phyloP scores from a whole-genome alignment of 2,113 vertebrate species.

The Pygoscelis antarcticus region DNA sequence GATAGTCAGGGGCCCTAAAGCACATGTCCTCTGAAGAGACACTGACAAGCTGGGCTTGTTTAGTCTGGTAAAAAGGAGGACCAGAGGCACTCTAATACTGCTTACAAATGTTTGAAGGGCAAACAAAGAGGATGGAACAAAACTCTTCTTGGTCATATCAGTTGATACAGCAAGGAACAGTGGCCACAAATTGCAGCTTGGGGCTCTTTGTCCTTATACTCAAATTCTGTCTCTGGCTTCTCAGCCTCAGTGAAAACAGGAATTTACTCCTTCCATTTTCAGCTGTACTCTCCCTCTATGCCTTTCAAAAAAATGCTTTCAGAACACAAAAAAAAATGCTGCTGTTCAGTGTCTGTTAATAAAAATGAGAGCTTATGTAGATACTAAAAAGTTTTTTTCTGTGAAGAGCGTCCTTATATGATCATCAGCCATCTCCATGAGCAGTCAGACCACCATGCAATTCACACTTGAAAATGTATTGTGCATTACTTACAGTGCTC shows the following conservation, averaged over 20 bases:
- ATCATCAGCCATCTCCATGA: neutral
- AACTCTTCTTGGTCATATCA: neutral
- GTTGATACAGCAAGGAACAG: neutral
- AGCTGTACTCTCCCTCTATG: neutral
- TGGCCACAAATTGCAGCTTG: neutral
- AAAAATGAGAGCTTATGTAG: neutral
- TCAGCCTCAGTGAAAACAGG: neutral
- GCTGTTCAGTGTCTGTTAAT: neutral
- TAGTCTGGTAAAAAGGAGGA: neutral
- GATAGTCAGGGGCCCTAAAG: neutral
- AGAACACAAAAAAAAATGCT: neutral
- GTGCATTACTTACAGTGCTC: neutral
- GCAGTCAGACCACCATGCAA: neutral
- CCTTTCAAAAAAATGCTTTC: neutral
- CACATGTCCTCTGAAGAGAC: neutral
- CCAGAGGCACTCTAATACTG: neutral
- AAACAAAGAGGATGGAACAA: neutral
- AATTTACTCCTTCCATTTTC: neutral
- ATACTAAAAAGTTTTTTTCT: neutral
- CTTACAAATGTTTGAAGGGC: neutral
- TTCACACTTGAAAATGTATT: neutral
- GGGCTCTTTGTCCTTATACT: neutral
- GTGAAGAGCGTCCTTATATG: neutral
- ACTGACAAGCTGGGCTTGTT: conserved; percentile 4
- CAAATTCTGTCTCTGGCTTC: neutral